Base-by-base conservation (phyloP, 1,140 invertebrate species). In the Helicoverpa armigera region DNA sequence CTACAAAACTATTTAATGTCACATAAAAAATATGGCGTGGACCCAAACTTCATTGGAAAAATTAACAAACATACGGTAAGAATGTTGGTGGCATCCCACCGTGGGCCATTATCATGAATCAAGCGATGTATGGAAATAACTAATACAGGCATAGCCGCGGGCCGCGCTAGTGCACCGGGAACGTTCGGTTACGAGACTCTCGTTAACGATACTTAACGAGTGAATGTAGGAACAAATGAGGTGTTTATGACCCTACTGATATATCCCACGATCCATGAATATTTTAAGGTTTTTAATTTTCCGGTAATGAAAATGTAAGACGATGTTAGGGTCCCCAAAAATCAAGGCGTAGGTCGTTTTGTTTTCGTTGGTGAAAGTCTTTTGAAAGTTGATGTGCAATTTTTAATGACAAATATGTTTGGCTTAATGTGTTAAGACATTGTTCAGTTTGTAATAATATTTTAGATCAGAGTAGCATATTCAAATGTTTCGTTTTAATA, bases 41-140 rank as follows among this genome's bases (percentile, higher is more conserved):
- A 18, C 16, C 43, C 16, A 10, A 67, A 70, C 12, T 53, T 72
- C 14, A 54, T 72, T 72, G 13, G 50, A 31, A 65, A 65, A 72
- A 53, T 72, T 72, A 72, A 72, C 69, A 54, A 72, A 72, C 23
- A 72, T 72, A 31, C 69, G 12, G 12, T n/a, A 14, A 54, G 50
- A 70, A 72, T 53, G 54, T 10, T 18, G 4, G 9, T 13, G 23
- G n/a, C 23, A 53, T 54, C 29, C 50, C 23, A 31, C 58, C 29
- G 48, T 16, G 1, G 69, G 69, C 50, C 18, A 72, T 72, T 54
- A 72, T 53, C 50, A 53, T 72, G 69, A 72, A 72, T 72, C 69
- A 72, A 53, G 18, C 43, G 4, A 69, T 69, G 43, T 31, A 48
- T 69, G 31, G 54, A 54, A 18, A 70, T 70, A 7, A 54, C 4